phyloP scores from a whole-genome alignment of 1,140 invertebrate species.

The Phymorhynchus buccinoides region DNA sequence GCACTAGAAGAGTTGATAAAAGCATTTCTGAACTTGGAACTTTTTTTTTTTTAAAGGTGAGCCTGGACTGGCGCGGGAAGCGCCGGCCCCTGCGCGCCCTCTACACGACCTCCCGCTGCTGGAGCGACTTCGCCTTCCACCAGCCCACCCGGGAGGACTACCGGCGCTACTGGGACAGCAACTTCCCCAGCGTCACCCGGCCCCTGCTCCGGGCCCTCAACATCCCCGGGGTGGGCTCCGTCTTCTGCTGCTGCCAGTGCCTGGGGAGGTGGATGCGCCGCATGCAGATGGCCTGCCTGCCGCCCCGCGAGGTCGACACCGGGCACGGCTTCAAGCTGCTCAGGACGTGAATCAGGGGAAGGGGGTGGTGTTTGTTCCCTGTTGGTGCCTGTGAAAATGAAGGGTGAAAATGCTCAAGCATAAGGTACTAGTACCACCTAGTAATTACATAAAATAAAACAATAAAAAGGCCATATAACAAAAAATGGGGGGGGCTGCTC shows the following conservation, averaged over 20 bases:
- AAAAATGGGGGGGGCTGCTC: too few relatives aligned
- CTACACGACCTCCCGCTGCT: conserved; percentile 63
- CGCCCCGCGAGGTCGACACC: conserved; percentile 69
- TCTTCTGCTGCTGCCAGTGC: conserved; percentile 64
- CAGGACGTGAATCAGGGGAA: conserved; percentile 47
- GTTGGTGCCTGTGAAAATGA: neutral
- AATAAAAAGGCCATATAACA: too few relatives aligned
- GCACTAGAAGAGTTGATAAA: too few relatives aligned
- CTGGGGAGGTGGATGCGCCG: conserved; percentile 63
- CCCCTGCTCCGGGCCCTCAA: conserved; percentile 65
- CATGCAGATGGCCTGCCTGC: conserved; percentile 68
- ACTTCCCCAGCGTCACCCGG: conserved; percentile 63
- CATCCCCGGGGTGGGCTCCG: conserved; percentile 54
- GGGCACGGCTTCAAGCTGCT: conserved; percentile 72
- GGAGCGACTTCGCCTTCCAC: conserved; percentile 70
- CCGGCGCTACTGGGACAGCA: conserved; percentile 65
- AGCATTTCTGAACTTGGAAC: too few relatives aligned
- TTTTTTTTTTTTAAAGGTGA: too few relatives aligned
- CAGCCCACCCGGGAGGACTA: conserved; percentile 67
- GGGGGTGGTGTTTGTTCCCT: neutral
- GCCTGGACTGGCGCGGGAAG: conserved; percentile 56
- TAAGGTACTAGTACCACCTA: too few relatives aligned
- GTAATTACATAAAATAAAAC: too few relatives aligned
- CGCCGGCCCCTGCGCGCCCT: conserved; percentile 52
- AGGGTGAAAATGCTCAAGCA: too few relatives aligned